phyloP scores from a whole-genome alignment of 1,140 invertebrate species.

The Drosophila watanabei region DNA sequence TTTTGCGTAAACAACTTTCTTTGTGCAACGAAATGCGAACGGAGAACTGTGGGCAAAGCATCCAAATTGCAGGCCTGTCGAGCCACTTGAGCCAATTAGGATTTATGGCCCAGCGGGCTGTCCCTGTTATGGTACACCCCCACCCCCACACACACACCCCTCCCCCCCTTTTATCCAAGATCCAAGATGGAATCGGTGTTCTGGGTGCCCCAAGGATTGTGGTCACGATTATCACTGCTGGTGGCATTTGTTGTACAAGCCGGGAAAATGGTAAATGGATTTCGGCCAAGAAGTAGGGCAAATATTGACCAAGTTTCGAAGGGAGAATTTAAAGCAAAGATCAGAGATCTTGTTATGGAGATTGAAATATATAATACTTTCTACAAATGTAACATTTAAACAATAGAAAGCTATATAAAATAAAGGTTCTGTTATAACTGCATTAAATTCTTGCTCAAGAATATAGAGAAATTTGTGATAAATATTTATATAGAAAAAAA shows the following conservation, averaged over 20 bases:
- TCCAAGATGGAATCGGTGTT: background rate
- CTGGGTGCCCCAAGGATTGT: conserved; percentile 6
- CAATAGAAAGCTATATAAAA: background rate
- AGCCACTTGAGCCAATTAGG: conserved; percentile 74
- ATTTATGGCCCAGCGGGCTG: conserved; percentile 55
- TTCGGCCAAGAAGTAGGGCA: background rate
- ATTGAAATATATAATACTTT: too few species aligned
- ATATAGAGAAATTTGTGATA: background rate
- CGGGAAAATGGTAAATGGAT: background rate
- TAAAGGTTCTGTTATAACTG: accelerated
- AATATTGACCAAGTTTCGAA: background rate
- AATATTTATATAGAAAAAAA: background rate
- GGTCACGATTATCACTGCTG: conserved; percentile 37
- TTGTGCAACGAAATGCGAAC: conserved; percentile 70
- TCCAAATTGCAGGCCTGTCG: conserved; percentile 46
- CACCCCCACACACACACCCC: too few species aligned
- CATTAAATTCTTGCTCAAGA: background rate
- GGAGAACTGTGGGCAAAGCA: conserved; percentile 23
- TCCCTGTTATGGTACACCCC: background rate
- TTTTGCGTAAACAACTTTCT: conserved; percentile 76
- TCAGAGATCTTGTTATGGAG: background rate
- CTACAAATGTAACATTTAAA: background rate
- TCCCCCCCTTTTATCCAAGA: background rate
- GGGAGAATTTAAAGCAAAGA: background rate
- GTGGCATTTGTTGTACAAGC: conserved; percentile 32